A percentile compares a stretch with the other conserved stretches of the same genome.
Evolutionary conservation across 2,888 invertebrate genomes (phyloP).

Genomic region (Epistrophe eligans): DNA sequence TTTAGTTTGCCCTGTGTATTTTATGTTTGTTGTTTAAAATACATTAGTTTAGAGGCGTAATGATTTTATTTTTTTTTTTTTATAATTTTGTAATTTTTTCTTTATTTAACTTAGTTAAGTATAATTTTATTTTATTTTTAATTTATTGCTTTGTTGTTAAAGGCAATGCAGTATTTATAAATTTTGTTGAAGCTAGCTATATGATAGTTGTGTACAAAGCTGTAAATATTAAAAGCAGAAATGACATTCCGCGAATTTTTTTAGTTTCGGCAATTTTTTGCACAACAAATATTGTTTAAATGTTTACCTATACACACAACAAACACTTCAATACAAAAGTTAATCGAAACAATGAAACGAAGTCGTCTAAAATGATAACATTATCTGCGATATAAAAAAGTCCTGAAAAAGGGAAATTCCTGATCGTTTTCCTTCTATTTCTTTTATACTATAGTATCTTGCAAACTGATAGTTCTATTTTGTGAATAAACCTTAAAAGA

Average conservation of each 20-base stretch:
- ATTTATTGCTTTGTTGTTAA: slow-evolving; percentile 56
- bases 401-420: too few relatives aligned
- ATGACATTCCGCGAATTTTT: slow-evolving; percentile 47
- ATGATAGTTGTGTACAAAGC: slow-evolving; percentile 31
- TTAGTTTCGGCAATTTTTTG: not conserved
- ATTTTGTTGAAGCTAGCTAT: slow-evolving; percentile 38
- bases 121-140: slow-evolving; percentile 26
- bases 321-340: not conserved
- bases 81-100: slow-evolving; percentile 10
- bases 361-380: not conserved
- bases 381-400: too few relatives aligned
- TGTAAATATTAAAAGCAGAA: slow-evolving; percentile 66
- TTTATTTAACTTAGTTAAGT: not conserved
- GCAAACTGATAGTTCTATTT: too few relatives aligned
- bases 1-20: slow-evolving; percentile 69
- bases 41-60: slow-evolving; percentile 63
- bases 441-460: too few relatives aligned
- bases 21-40: slow-evolving; percentile 49
- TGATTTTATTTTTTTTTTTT: slow-evolving; percentile 37
- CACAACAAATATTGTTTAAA: not conserved
- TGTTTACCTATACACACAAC: not conserved
- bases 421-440: too few relatives aligned
- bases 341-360: not conserved
- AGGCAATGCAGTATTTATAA: slow-evolving; percentile 55
- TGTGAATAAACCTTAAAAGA: too few relatives aligned